These are phyloP conservation scores for Psittacara wagleri DNA, from an alignment of 2,113 vertebrate species.

Conservation along the genomic window DNA sequence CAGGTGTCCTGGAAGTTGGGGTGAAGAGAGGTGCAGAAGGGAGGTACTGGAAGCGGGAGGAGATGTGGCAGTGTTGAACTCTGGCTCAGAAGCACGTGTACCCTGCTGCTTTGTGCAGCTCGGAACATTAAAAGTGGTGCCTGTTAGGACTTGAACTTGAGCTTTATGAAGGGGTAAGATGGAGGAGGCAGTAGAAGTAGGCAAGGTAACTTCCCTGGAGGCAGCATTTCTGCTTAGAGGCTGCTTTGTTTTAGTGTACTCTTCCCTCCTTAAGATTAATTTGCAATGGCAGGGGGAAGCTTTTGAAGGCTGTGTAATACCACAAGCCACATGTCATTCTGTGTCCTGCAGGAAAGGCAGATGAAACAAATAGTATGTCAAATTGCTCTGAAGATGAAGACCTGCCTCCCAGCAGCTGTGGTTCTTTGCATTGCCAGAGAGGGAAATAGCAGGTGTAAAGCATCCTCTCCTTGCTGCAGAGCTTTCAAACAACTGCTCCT, in stretches of 20 bases:
- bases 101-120: background rate
- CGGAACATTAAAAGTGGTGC: background rate
- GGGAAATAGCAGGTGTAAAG: background rate
- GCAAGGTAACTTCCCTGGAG: background rate
- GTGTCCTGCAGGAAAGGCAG: constrained; percentile 22
- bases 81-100: background rate
- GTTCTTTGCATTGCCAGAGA: background rate
- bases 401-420: background rate
- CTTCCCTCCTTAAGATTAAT: background rate
- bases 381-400: background rate
- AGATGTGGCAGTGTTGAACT: background rate
- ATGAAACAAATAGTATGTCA: background rate
- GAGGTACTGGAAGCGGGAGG: background rate
- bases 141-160: constrained; percentile 25
- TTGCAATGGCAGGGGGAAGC: background rate
- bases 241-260: background rate
- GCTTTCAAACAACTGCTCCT: background rate
- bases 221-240: background rate
- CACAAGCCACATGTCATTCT: background rate
- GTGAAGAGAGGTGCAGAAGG: background rate
- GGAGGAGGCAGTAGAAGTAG: constrained; percentile 11
- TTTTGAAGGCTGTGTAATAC: background rate
- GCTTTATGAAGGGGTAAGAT: background rate
- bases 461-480: background rate
- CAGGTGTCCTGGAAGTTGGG: background rate